phyloP scores from a whole-genome alignment of 2,888 invertebrate genomes.

The Cephus rjabovi region DNA sequence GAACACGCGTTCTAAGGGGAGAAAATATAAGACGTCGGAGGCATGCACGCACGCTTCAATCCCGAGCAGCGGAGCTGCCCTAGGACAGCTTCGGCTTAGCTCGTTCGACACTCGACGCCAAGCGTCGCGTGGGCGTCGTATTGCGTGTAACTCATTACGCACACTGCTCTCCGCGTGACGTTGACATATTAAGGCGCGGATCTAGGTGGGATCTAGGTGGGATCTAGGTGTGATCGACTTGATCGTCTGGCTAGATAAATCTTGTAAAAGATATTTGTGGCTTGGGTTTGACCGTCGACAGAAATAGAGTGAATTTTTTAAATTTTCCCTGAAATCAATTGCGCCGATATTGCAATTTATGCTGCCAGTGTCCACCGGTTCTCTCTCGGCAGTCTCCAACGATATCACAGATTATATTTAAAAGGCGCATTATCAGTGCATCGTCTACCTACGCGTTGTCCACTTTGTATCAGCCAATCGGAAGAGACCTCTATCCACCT shows the following conservation, averaged over 20 bases:
- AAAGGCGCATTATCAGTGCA: too few relatives aligned
- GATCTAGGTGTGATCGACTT: constrained; percentile 1
- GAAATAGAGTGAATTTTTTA: background rate
- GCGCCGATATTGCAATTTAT: too few relatives aligned
- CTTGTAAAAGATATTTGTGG: background rate
- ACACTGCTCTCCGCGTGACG: constrained; percentile 16
- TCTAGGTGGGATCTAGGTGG: background rate
- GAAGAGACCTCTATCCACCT: too few relatives aligned
- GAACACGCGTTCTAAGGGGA: background rate
- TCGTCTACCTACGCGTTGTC: too few relatives aligned
- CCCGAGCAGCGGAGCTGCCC: background rate
- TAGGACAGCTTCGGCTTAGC: too few relatives aligned
- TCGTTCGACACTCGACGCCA: constrained; percentile 1
- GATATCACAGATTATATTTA: too few relatives aligned
- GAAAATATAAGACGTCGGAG: constrained; percentile 1
- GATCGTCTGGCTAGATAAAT: background rate
- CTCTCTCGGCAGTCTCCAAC: too few relatives aligned
- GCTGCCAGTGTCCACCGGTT: too few relatives aligned
- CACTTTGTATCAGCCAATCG: too few relatives aligned
- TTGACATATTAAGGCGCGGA: background rate
- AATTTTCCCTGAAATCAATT: too few relatives aligned
- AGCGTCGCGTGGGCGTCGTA: constrained; percentile 10
- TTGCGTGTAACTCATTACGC: constrained; percentile 16
- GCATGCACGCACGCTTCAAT: background rate
- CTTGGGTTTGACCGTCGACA: background rate